Evolutionary conservation across 2,797 vertebrate genomes (phyloP).

Genomic region (Acrocephalus scirpaceus): DNA sequence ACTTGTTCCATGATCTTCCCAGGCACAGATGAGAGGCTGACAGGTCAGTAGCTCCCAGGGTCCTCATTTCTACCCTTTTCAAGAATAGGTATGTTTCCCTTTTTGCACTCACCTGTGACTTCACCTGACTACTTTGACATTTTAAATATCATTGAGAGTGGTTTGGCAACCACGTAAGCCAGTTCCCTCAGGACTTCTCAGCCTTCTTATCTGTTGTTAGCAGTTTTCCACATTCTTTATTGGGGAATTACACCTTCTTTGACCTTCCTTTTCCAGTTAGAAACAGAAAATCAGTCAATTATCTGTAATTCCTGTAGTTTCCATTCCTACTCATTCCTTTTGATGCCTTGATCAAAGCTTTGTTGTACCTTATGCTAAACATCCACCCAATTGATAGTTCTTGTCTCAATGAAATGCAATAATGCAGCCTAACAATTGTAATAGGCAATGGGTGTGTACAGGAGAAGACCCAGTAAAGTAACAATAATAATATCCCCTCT

Average conservation of each 20-base stretch:
- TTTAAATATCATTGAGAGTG: not conserved
- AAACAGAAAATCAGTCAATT: not conserved
- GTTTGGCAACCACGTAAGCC: not conserved
- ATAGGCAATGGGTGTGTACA: not conserved
- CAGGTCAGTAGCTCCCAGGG: not conserved
- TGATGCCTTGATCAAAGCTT: not conserved
- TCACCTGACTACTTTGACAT: not conserved
- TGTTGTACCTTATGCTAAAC: not conserved
- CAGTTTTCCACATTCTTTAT: not conserved
- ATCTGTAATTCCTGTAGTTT: not conserved
- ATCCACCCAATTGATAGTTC: not conserved
- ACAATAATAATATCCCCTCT: not conserved
- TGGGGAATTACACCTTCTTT: not conserved
- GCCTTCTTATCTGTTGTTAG: not conserved
- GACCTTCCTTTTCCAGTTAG: not conserved
- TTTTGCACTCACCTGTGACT: not conserved
- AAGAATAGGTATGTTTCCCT: not conserved
- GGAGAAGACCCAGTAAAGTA: not conserved
- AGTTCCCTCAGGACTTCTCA: not conserved
- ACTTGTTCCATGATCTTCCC: not conserved
- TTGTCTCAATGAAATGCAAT: not conserved
- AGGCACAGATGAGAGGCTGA: not conserved
- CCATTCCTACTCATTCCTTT: not conserved
- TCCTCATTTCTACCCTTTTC: not conserved
- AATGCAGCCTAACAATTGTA: not conserved